Evolutionary conservation across 2,888 invertebrate genomes (phyloP), one percentile per base, ranked within the genome.

Genomic region (Drosophila neonasuta): DNA sequence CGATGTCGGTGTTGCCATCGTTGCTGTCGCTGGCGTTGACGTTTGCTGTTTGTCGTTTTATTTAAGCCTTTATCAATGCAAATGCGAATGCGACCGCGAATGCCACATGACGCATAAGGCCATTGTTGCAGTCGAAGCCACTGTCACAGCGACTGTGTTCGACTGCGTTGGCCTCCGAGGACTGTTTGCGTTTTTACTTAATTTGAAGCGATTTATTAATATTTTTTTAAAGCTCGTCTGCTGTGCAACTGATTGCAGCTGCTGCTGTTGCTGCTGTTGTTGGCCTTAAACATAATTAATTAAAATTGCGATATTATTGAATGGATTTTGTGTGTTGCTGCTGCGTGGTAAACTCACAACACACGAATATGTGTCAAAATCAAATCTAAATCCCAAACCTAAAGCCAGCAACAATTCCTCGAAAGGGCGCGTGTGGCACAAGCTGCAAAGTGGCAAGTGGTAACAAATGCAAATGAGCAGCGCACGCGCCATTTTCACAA

Each of bases 61-160:
- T 71, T 83, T 80, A 82, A 83, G 74, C 80, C 77, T 77, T 85
- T 85, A 82, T 83, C 86, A 77, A 73, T 72, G 77, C 57, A 66
- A 71, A 62, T 74, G 71, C 74, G 56, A 59, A 61, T 61, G 41
- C 73, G 59, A 68, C 65, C 61, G 32, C 66, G 60, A 64, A 54
- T 54, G 67, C 72, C 62, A 48, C 74, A 61, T 57, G 51, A 57
- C 41, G 56, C 58, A 69, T 42, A 63, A 70, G 57, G 39, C 48
- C 48, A 50, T 55, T 44, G 54, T 55, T 55, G 44, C 54, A 9
- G 15, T 13, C 32, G 32, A 24, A 36, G 45, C n/a, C 42, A 15
- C 9, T 36, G 42, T 6, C 32, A 17, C 41, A 15, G 15, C 24
- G 1, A 42, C 17, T 24, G 36, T 13, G 39, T 13, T 13, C 13